Evolutionary conservation across 2,113 vertebrate species (phyloP).

Genomic region (Nothobranchius furzeri): DNA sequence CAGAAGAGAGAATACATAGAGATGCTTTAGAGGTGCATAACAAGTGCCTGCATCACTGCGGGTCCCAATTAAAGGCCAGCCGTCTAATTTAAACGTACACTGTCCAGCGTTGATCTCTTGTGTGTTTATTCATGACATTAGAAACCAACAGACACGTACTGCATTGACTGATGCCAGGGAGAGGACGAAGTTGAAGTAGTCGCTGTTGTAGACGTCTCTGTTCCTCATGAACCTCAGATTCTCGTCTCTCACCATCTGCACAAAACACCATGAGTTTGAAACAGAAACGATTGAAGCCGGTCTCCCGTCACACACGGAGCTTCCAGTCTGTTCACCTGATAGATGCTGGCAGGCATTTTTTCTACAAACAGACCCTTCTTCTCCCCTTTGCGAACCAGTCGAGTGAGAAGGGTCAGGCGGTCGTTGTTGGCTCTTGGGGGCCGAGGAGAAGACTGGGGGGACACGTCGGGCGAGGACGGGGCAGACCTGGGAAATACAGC

Average conservation of each 20-base stretch:
- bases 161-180: constrained; percentile 95
- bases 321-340: constrained; percentile 82
- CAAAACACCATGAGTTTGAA: not conserved
- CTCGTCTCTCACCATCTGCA: constrained; percentile 96
- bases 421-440: constrained; percentile 95
- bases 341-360: constrained; percentile 96
- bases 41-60: too few relatives aligned
- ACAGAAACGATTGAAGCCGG: too few relatives aligned
- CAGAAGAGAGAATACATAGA: too few relatives aligned
- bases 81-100: too few relatives aligned
- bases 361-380: constrained; percentile 98
- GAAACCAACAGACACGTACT: constrained; percentile 73
- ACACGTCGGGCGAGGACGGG: constrained; percentile 96
- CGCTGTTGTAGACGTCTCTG: constrained; percentile 95
- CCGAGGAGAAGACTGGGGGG: constrained; percentile 95
- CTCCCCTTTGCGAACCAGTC: constrained; percentile 95
- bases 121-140: not conserved
- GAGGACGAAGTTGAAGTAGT: constrained; percentile 98
- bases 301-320: too few relatives aligned
- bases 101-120: not conserved
- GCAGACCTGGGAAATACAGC: constrained; percentile 83
- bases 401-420: constrained; percentile 93
- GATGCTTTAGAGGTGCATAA: too few relatives aligned
- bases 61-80: too few relatives aligned
- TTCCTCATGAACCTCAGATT: constrained; percentile 99